Conservation (phyloP, 2,888 invertebrate genomes). For the Stegana nigrithorax region DNA sequence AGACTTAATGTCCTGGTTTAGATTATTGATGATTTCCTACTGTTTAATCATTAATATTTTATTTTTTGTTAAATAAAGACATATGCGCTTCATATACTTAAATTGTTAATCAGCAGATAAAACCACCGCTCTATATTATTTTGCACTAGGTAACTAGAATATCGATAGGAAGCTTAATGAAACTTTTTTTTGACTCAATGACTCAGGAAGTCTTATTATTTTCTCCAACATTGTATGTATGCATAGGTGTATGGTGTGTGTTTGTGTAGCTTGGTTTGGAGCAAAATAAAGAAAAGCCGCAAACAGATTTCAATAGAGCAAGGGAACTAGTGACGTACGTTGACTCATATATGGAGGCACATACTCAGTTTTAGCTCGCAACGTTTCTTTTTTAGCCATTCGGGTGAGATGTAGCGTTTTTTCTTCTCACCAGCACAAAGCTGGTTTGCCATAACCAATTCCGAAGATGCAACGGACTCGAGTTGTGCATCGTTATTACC, state of each 20-base stretch:
- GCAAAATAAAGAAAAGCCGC: neutral
- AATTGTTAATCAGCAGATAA: too few species aligned
- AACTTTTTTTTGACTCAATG: too few species aligned
- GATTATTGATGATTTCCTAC: too few species aligned
- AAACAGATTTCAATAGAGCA: neutral
- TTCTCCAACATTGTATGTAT: too few species aligned
- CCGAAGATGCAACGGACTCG: conserved; percentile 32
- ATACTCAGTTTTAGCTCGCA: conserved; percentile 65
- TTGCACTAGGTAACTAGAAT: too few species aligned
- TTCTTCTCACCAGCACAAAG: conserved; percentile 52
- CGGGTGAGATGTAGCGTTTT: conserved; percentile 65
- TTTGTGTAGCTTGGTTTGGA: conserved; percentile 4
- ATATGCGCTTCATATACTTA: too few species aligned
- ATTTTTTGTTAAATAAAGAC: too few species aligned
- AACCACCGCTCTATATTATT: too few species aligned
- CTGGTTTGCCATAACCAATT: neutral
- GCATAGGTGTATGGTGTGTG: conserved; percentile 1
- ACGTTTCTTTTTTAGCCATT: conserved; percentile 67
- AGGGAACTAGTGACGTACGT: neutral
- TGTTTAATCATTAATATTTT: too few species aligned
- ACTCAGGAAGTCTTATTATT: too few species aligned
- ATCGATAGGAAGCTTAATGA: too few species aligned
- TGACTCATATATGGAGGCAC: conserved; percentile 30
- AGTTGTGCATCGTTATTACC: conserved; percentile 43
- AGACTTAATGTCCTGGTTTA: too few species aligned